These are phyloP conservation scores for Heliconius congener DNA, from an alignment of 1,140 invertebrate species.

Conservation along the genomic window DNA sequence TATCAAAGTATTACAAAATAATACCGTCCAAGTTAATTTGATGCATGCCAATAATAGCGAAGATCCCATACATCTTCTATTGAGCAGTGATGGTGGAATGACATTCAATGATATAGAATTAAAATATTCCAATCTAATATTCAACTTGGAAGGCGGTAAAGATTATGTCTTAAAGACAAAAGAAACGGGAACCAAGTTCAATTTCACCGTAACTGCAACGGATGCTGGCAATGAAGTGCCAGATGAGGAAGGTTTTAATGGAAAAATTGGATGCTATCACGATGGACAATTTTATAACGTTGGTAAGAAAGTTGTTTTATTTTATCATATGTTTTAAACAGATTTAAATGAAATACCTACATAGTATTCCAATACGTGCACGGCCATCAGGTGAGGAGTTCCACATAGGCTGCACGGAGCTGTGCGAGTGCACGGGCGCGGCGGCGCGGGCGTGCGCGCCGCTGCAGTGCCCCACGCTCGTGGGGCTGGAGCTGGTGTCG, in stretches of 20 bases:
- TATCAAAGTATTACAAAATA: slow-evolving; percentile 77
- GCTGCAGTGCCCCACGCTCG: slow-evolving; percentile 91
- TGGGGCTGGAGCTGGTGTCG: slow-evolving; percentile 91
- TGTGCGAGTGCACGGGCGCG: slow-evolving; percentile 85
- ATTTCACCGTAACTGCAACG: slow-evolving; percentile 71
- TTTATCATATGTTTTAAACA: too few species aligned
- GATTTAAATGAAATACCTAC: too few species aligned
- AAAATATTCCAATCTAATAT: slow-evolving; percentile 66
- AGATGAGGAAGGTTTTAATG: slow-evolving; percentile 50
- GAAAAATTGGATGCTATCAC: slow-evolving; percentile 66
- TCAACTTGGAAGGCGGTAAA: slow-evolving; percentile 70
- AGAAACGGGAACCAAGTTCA: slow-evolving; percentile 76
- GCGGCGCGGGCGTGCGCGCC: slow-evolving; percentile 87
- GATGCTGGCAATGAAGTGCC: slow-evolving; percentile 59
- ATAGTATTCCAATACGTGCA: too few species aligned
- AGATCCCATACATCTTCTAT: slow-evolving; percentile 69
- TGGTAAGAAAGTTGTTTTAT: slow-evolving; percentile 52
- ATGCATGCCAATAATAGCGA: slow-evolving; percentile 65
- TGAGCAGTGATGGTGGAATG: slow-evolving; percentile 72
- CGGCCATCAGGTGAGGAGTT: slow-evolving; percentile 83
- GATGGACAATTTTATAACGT: slow-evolving; percentile 72
- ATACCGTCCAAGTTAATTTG: slow-evolving; percentile 73
- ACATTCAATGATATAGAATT: slow-evolving; percentile 69
- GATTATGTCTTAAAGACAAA: slow-evolving; percentile 77
- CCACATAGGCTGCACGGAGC: slow-evolving; percentile 88